phyloP scores from a whole-genome alignment of 2,797 vertebrate genomes.

The Toxotes lorentzi region DNA sequence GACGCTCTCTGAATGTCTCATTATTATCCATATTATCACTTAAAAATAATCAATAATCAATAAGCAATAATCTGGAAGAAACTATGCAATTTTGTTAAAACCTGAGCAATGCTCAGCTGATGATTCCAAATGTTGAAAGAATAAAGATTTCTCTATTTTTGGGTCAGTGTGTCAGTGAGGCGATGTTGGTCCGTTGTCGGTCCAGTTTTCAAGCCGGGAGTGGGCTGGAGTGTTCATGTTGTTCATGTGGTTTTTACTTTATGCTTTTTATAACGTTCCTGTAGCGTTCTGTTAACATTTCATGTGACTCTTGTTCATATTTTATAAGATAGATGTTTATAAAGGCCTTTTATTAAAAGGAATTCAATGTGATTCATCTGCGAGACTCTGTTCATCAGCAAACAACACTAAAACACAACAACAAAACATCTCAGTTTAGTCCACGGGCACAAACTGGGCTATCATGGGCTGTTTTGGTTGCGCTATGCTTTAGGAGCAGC shows the following conservation, averaged over 20 bases:
- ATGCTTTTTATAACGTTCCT: conserved; percentile 78
- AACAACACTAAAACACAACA: conserved; percentile 1
- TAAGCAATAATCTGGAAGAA: conserved; percentile 79
- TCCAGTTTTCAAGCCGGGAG: not conserved
- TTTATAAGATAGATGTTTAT: conserved; percentile 83
- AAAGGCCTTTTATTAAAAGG: conserved; percentile 79
- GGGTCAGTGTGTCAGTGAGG: conserved; percentile 53
- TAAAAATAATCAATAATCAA: conserved; percentile 65
- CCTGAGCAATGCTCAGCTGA: conserved; percentile 59
- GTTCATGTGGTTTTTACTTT: conserved; percentile 74
- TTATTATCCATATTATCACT: conserved; percentile 59
- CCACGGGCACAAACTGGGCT: not conserved
- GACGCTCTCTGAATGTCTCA: conserved; percentile 66
- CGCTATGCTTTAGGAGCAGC: not conserved
- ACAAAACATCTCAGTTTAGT: not conserved
- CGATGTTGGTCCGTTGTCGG: not conserved
- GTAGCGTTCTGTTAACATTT: conserved; percentile 74
- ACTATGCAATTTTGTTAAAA: conserved; percentile 82
- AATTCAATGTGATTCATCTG: conserved; percentile 58
- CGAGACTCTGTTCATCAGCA: conserved; percentile 49
- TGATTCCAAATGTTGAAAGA: conserved; percentile 75
- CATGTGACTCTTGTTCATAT: conserved; percentile 77
- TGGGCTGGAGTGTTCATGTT: conserved; percentile 55
- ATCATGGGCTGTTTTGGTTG: not conserved
- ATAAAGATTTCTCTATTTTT: conserved; percentile 81